Conservation (phyloP, 2,888 invertebrate species). For the Monoplex corrugatus region DNA sequence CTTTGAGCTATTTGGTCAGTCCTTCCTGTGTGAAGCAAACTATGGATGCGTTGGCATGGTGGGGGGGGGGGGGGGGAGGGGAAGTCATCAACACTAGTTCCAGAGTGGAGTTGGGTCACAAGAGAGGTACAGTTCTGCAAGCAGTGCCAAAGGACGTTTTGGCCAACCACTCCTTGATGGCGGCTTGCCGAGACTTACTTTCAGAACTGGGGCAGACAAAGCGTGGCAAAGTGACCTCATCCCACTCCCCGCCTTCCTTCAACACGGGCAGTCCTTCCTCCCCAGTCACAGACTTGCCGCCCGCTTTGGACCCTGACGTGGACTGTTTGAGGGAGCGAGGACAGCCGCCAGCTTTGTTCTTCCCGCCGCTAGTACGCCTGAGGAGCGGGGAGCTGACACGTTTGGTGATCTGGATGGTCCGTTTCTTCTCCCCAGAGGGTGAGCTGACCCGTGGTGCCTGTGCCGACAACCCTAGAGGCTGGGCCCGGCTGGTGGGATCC, state of each 20-base stretch:
- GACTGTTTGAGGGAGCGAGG: conserved; percentile 37
- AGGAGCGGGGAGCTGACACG: neutral
- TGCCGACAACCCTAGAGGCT: neutral
- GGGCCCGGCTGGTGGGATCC: conserved; percentile 37
- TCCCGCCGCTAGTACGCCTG: conserved; percentile 14
- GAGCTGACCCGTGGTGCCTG: conserved; percentile 31
- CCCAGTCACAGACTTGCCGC: neutral
- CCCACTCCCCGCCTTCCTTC: conserved; percentile 13
- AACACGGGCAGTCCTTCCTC: neutral
- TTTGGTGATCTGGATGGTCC: neutral
- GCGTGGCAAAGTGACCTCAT: conserved; percentile 59
- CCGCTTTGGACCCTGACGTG: neutral
- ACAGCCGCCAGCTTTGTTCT: conserved; percentile 20
- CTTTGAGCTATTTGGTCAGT: neutral
- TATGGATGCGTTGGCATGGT: neutral
- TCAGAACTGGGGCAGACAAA: conserved; percentile 75
- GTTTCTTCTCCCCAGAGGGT: neutral
- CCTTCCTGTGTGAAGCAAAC: neutral
- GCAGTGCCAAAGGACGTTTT: conserved; percentile 63
- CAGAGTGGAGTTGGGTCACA: conserved; percentile 31
- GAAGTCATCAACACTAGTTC: no score
- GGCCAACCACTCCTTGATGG: conserved; percentile 71
- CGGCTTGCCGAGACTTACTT: conserved; percentile 69
- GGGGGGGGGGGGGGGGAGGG: neutral
- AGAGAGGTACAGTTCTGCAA: conserved; percentile 62